Evolutionary conservation across 2,888 invertebrate species (phyloP), one percentile per base, ranked within the genome.

Genomic region (Synanthedon formicaeformis): DNA sequence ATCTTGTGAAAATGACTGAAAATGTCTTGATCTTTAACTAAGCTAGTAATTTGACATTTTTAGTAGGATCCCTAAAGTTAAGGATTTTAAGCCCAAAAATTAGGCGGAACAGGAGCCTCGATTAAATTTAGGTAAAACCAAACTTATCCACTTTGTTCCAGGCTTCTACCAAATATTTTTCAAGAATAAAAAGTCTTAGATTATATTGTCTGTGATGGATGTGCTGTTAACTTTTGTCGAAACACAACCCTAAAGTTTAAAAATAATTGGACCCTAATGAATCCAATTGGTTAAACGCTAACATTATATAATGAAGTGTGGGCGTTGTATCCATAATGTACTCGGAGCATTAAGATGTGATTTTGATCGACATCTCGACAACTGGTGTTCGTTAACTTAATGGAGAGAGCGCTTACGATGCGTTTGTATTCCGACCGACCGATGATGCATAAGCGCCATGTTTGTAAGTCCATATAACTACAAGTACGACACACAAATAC

Each of bases 291-390:
- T 71, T 67, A 65, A 70, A 68, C 52, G 54, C 53, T 53, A 48
- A 54, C 51, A 69, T 73, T 72, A 73, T 75, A 75, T 71, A 79
- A 78, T 78, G 74, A 69, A 62, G 73, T 65, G 83, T 84, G 78
- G 83, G 84, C 67, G 82, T 71, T 73, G 69, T 73, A 73, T 74
- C 78, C 81, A 81, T 83, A 84, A 75, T 71, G 81, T 69, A 67
- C 75, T 61, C 62, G 66, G 69, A 72, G 81, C 76, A 80, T 80
- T 79, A 78, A 79, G 79, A 78, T 73, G 72, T 75, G 78, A 78
- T 76, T 78, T 78, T 86, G 86, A 87, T 84, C 78, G 86, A 85
- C 85, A 79, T 84, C 82, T 84, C 77, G 85, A 85, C 85, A 84
- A 83, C 82, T 75, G 34, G 8, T 34, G 79, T 83, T 84, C 84